A percentile compares a stretch with the other conserved stretches of the same genome.
phyloP scores from a whole-genome alignment of 2,888 invertebrate genomes.

The Argyra leucocephala region DNA sequence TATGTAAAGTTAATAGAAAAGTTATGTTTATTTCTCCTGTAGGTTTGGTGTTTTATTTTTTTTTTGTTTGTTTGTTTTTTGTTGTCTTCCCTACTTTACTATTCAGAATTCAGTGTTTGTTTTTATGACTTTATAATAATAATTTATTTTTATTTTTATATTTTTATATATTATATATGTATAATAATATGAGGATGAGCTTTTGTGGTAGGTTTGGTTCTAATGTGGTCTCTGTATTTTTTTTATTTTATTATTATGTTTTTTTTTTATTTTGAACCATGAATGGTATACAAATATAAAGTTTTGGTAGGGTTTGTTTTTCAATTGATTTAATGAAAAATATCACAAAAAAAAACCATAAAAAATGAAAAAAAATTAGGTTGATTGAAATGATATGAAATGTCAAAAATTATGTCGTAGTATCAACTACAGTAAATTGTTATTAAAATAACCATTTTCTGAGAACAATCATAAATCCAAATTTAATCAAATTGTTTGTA shows the following conservation, averaged over 20 bases:
- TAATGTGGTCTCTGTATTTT: no score
- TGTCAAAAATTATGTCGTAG: no score
- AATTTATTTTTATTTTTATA: no score
- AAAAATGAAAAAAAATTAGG: no score
- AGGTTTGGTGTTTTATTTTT: neutral
- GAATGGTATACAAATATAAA: no score
- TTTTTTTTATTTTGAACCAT: neutral
- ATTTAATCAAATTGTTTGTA: no score
- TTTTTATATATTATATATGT: neutral
- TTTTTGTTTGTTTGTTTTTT: neutral
- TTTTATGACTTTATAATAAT: neutral
- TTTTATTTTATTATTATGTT: neutral
- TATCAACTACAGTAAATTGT: no score
- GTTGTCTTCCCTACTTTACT: neutral
- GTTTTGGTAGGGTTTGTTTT: neutral
- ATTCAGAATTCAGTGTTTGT: neutral
- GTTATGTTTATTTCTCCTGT: neutral
- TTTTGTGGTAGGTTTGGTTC: neutral
- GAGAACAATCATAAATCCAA: no score
- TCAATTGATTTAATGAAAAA: neutral
- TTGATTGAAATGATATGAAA: no score
- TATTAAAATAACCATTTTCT: no score
- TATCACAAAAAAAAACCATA: neutral
- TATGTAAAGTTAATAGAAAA: neutral
- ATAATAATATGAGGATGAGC: neutral